These are phyloP conservation scores for Tachina lurida DNA, from an alignment of 2,888 invertebrate genomes.

Conservation along the genomic window DNA sequence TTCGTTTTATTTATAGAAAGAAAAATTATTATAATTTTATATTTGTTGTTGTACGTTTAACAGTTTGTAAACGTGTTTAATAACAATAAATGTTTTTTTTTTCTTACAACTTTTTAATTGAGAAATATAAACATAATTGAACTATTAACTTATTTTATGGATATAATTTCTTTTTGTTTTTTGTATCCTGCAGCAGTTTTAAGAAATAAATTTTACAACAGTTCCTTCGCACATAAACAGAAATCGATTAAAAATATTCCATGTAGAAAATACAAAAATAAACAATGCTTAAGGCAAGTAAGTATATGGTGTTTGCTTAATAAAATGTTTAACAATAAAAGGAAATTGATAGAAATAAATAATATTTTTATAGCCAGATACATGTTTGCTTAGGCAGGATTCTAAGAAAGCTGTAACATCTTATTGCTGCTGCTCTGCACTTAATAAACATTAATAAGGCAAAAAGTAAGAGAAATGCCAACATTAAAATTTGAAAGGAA, in stretches of 20 bases:
- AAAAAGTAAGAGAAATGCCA: background rate
- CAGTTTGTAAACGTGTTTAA: background rate
- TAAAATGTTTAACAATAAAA: slow-evolving; percentile 41
- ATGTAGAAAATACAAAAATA: background rate
- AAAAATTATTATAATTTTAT: background rate
- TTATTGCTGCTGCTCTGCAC: background rate
- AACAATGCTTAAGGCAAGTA: slow-evolving; percentile 21
- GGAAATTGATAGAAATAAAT: slow-evolving; percentile 35
- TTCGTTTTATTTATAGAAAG: background rate
- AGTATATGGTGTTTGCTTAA: slow-evolving; percentile 39
- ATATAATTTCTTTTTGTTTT: background rate
- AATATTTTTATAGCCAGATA: slow-evolving; percentile 1
- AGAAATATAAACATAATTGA: background rate
- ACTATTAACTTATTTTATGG: slow-evolving; percentile 5
- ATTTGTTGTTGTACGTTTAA: background rate
- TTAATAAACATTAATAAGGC: background rate
- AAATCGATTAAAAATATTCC: background rate
- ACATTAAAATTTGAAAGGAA: background rate
- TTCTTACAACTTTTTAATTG: background rate
- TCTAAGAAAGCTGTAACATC: background rate
- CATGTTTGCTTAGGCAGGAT: background rate
- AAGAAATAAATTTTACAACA: background rate
- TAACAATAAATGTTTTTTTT: background rate
- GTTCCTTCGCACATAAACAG: background rate
- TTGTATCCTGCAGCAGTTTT: background rate